Base-by-base conservation (phyloP, 2,888 invertebrate species). In the Agonopterix subpropinquella region DNA sequence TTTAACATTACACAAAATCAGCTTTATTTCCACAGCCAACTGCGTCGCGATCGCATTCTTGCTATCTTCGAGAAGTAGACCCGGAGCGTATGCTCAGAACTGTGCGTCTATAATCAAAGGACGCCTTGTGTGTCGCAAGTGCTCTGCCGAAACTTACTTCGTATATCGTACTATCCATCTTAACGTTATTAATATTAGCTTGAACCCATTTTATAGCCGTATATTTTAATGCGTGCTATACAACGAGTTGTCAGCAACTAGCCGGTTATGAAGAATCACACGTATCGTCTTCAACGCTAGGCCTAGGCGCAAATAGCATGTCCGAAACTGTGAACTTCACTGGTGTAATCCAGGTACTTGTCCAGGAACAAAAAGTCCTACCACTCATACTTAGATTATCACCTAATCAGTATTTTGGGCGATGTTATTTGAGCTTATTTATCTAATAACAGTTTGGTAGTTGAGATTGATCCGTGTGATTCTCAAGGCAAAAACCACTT, bases 141-240 rank as follows among this genome's bases (percentile, higher is more conserved):
- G 88, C 77, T 80, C 67, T 75, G 67, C 61, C 59, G 61, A 73
- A 78, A 75, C 73, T 77, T 74, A 72, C 54, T 73, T 67, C 67
- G 62, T 79, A 79, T 81, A 87, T 86, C 87, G 87, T 87, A 87
- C 86, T 83, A 72, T 81, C 78, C 81, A 86, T 86, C 84, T 80
- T 85, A 80, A 62, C 57, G 56, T 63, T 70, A 53, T n/a, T n/a
- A n/a, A n/a, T 58, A 54, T 47, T 57, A 61, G 70, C 73, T 28
- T 73, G 75, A 79, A 84, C 73, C 70, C 59, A 67, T 65, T 56
- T 52, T 76, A 73, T 62, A 73, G 67, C 61, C 61, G 70, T 71
- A 56, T 54, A 28, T 2, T 35, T 48, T 48, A 45, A 52, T 61
- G 67, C 61, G 50, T 44, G 55, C 62, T 67, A 69, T 75, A 74